Base-by-base conservation (phyloP, 2,888 invertebrate species). In the Pantelozetes paolii region DNA sequence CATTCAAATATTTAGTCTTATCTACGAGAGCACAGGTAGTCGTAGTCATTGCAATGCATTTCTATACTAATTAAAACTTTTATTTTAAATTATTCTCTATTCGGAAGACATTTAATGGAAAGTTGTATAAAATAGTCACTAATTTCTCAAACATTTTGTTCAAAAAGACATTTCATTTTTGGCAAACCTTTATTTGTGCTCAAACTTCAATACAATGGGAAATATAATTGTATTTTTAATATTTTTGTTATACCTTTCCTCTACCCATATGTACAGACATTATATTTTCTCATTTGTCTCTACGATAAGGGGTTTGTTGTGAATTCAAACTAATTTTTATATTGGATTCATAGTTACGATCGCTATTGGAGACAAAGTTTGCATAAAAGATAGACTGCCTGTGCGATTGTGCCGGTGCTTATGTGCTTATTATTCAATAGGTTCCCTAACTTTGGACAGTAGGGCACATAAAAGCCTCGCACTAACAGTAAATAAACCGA, bases 41-140 rank as follows among this genome's bases (percentile, higher is more conserved):
- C 2, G 32, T n/a, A 62, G 62, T 62, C 62, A 62, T 62, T n/a
- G n/a, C n/a, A 62, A 62, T 62, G 62, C 62, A 62, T 62, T 62
- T 30, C 18, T 6, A 30, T 30, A 28, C 5, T 3, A 18, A 50
- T 50, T 36, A 50, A 50, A 26, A 3, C 28, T 23, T 57, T 28
- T 26, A 30, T 59, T 15, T 26, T 9, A 62, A 54, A 13, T 23
- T 54, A n/a, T 32, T 32, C 20, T 23, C 28, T 30, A 2, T 62
- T 62, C 26, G 62, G 62, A 62, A 62, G 62, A 30, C 62, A 15
- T 32, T 20, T 9, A 62, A 9, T 54, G 15, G 8, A 50, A 36
- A 36, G 36, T 45, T 45, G 36, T 13, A 45, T 6, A 45, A 45
- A 45, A 8, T 36, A 5, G 9, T 9, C 5, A 36, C 36, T 8